Base-by-base conservation (phyloP, 35 echinoderm and acorn worm genomes). In the Heliocidaris tuberculata region DNA sequence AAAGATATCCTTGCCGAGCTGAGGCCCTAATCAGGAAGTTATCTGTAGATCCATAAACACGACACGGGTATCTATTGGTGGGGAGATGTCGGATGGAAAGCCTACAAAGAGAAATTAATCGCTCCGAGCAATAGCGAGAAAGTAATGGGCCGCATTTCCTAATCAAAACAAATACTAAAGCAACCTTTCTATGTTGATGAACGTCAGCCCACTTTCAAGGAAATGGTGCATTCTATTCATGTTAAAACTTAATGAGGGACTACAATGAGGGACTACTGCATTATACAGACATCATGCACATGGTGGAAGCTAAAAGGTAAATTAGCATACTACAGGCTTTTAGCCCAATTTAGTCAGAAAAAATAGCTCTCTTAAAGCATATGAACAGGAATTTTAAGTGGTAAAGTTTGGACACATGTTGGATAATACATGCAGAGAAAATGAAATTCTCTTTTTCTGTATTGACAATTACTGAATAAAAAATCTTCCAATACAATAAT, bases 41-140 rank as follows among this genome's bases (percentile, higher is more conserved):
- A 78, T 78, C 65, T 19, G 19, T 8, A 78, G 65, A 78, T 78
- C 65, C 17, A 19, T 78, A n/a, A 78, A 78, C 65, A 78, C 65
- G 21, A 78, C 65, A 78, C 27, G 65, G 65, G 27, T n/a, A 24
- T 78, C 21, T 24, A 78, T 78, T 78, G 65, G 65, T 7, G 65
- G 65, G 65, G 21, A n/a, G 65, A 78, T 78, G 65, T 27, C 65
- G 21, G 65, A 27, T 78, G 65, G 7, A 78, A 78, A 78, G 65
- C 65, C 65, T 21, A n/a, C 65, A 78, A 78, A 78, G 65, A n/a
- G 65, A 78, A 78, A 78, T 78, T 78, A 78, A 78, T 78, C 65
- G 65, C 65, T 78, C 65, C 21, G 21, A 78, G 65, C 65, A 78
- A 78, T 78, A 78, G 65, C 7, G 65, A 78, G 65, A 78, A 24